Conservation (phyloP, 2,797 vertebrate species). For the Leucoraja ocellata region DNA sequence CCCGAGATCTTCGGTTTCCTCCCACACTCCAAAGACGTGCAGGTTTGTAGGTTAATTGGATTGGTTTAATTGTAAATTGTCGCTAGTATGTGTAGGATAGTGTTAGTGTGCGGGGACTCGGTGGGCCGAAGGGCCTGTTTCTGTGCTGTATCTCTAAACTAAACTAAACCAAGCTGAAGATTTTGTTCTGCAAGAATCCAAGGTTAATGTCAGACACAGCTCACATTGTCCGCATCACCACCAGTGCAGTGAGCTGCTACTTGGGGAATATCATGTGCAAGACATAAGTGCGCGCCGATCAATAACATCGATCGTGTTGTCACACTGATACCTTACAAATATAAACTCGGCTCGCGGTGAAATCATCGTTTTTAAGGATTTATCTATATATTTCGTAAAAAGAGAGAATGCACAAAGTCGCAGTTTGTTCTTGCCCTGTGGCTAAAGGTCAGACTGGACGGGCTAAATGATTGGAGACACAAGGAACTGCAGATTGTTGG, state of each 20-base stretch:
- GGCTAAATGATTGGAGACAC: neutral
- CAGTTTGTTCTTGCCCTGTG: neutral
- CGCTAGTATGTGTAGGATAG: too few species aligned
- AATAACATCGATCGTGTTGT: neutral
- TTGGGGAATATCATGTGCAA: constrained; percentile 21
- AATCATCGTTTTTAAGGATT: neutral
- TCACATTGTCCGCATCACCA: neutral
- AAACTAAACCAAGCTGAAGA: neutral
- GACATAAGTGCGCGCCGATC: neutral
- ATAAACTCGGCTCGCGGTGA: neutral
- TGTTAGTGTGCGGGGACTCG: too few species aligned
- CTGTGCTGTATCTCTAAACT: too few species aligned
- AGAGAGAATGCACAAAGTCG: neutral
- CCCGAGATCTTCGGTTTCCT: too few species aligned
- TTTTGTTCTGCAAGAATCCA: neutral
- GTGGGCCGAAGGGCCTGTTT: too few species aligned
- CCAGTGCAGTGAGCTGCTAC: neutral
- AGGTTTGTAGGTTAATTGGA: too few species aligned
- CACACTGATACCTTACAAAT: neutral
- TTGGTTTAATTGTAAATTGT: too few species aligned
- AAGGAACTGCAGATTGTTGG: too few species aligned
- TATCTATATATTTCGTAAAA: neutral
- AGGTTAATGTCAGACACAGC: neutral
- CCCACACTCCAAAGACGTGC: too few species aligned
- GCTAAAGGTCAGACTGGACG: neutral